phyloP scores from a whole-genome alignment of 2,888 invertebrate species.

The Slavum lentiscoides region DNA sequence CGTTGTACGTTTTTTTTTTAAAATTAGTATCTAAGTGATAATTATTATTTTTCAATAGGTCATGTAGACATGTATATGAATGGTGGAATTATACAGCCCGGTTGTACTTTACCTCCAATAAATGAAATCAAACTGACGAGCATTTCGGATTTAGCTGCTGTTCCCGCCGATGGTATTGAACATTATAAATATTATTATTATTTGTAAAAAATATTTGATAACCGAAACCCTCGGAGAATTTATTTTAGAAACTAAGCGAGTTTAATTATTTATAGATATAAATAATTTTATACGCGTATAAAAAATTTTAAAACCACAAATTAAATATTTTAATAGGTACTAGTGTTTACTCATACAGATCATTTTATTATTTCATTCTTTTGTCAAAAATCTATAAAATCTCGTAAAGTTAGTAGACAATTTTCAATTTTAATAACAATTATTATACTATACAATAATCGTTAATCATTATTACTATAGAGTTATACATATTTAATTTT shows the following conservation, averaged over 20 bases:
- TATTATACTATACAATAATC: neutral
- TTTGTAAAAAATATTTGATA: neutral
- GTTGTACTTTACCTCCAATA: slow-evolving; percentile 61
- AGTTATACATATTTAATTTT: too few species aligned
- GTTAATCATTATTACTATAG: too few species aligned
- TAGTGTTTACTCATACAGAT: neutral
- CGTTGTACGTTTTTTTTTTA: neutral
- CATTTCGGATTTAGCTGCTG: slow-evolving; percentile 57
- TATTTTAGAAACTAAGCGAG: too few species aligned
- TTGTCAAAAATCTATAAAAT: neutral
- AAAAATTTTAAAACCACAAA: too few species aligned
- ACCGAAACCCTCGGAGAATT: neutral
- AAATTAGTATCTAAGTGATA: neutral
- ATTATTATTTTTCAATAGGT: slow-evolving; percentile 57
- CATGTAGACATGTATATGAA: slow-evolving; percentile 72
- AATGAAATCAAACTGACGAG: slow-evolving; percentile 56
- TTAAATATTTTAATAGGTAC: too few species aligned
- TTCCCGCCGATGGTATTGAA: slow-evolving; percentile 57
- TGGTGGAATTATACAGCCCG: slow-evolving; percentile 71
- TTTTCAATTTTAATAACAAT: neutral
- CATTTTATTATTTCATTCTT: neutral
- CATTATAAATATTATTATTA: too few species aligned
- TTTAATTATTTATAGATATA: too few species aligned
- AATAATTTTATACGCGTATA: too few species aligned
- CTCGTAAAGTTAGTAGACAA: neutral